Evolutionary conservation across 2,113 vertebrate species (phyloP).

Genomic region (Chunga burmeisteri): DNA sequence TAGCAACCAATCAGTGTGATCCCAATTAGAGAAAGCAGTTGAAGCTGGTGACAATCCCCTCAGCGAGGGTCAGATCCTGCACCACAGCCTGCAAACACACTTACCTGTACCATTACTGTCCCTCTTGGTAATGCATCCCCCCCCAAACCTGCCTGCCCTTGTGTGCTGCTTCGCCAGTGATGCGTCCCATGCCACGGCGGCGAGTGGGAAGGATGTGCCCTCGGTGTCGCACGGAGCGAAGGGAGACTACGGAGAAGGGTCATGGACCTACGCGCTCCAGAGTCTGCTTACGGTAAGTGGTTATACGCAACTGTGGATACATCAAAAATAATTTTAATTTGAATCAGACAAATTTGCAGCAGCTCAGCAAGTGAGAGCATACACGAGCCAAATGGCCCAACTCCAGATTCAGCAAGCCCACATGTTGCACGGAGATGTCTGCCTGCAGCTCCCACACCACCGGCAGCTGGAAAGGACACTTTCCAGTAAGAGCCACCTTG

Average conservation of each 20-base stretch:
- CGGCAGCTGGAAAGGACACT: not conserved
- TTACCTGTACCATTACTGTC: not conserved
- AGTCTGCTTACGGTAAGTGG: not conserved
- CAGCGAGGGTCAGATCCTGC: not conserved
- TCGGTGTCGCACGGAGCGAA: accelerated
- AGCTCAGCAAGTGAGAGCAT: not conserved
- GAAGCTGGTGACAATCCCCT: not conserved
- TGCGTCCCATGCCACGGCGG: accelerated
- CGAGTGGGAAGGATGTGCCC: not conserved
- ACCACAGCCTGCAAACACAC: not conserved
- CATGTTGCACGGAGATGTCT: not conserved
- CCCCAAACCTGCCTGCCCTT: accelerated
- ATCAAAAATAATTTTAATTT: slow-evolving; percentile 5
- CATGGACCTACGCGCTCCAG: accelerated
- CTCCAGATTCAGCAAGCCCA: not conserved
- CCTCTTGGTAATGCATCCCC: not conserved
- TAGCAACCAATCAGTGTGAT: not conserved
- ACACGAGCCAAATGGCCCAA: not conserved
- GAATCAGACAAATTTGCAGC: not conserved
- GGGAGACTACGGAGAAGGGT: not conserved
- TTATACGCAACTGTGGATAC: not conserved
- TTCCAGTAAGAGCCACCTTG: not conserved
- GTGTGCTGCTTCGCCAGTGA: accelerated
- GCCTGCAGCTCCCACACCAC: not conserved
- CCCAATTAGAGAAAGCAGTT: not conserved